These are phyloP conservation scores for Sus cebifrons DNA, from an alignment of 2,797 vertebrate genomes.

Conservation along the genomic window DNA sequence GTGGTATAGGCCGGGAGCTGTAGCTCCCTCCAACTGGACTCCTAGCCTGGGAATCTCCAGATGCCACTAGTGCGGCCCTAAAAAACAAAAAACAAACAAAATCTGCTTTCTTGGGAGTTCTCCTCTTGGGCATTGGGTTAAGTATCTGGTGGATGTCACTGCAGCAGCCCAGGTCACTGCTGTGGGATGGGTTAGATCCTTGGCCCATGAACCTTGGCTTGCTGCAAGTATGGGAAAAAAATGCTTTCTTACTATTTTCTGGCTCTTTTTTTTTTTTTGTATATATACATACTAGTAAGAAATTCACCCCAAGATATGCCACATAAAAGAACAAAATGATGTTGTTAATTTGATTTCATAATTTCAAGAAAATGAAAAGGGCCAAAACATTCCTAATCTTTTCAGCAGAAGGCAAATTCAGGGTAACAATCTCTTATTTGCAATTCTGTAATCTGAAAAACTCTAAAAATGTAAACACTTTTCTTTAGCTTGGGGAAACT, in stretches of 20 bases:
- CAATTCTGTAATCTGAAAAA: conserved; percentile 54
- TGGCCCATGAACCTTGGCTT: no score
- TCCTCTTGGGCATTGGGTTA: no score
- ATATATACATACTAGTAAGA: background rate
- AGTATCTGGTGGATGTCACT: no score
- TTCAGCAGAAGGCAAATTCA: conserved; percentile 17
- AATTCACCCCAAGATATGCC: background rate
- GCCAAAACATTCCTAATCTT: background rate
- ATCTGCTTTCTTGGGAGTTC: no score
- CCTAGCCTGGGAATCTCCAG: no score
- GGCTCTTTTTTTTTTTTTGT: background rate
- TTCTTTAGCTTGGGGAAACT: conserved; percentile 12
- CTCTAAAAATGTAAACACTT: conserved; percentile 39
- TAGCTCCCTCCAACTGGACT: no score
- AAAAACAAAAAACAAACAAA: no score
- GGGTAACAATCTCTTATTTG: background rate
- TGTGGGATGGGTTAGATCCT: no score
- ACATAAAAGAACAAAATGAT: background rate
- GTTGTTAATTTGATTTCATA: conserved; percentile 22
- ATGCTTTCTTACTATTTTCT: background rate
- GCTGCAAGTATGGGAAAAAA: background rate
- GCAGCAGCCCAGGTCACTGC: no score
- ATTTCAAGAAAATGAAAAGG: conserved; percentile 38
- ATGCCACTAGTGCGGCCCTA: no score
- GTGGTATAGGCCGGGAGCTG: no score